A percentile compares a stretch with the other conserved stretches of the same genome.
phyloP scores from a whole-genome alignment of 2,113 vertebrate genomes.

The Chloebia gouldiae region DNA sequence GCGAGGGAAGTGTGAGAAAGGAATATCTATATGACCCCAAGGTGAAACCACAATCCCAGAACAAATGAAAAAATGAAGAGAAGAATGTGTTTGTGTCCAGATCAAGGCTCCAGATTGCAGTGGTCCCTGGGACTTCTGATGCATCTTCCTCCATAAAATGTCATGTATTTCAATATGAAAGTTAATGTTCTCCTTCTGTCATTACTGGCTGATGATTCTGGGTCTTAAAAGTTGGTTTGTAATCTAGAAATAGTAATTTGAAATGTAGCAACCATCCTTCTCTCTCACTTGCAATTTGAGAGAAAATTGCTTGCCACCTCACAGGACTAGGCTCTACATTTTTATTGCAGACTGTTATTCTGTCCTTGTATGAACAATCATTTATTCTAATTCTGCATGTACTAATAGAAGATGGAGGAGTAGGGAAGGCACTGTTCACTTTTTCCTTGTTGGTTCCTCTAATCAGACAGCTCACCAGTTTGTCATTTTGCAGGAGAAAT shows the following conservation, averaged over 20 bases:
- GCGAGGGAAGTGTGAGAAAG: not conserved
- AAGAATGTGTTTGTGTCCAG: not conserved
- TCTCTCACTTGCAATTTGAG: not conserved
- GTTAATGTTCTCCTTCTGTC: not conserved
- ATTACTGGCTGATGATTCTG: not conserved
- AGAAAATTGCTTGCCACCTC: not conserved
- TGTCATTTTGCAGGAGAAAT: not conserved
- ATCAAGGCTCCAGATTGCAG: not conserved
- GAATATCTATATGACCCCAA: not conserved
- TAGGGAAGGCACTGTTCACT: not conserved
- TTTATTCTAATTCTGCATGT: not conserved
- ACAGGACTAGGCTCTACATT: not conserved
- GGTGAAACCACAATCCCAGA: not conserved
- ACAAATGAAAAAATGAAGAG: not conserved
- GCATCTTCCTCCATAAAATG: not conserved
- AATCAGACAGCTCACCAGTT: not conserved
- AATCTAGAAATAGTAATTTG: not conserved
- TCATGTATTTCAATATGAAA: not conserved
- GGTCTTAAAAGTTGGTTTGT: not conserved
- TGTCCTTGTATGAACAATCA: not conserved
- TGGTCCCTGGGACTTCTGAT: not conserved
- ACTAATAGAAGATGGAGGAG: not conserved
- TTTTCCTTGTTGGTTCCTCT: not conserved
- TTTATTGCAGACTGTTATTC: not conserved
- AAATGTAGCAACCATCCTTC: not conserved